A percentile compares a stretch with the other conserved stretches of the same genome.
These are phyloP conservation scores for Pseudachorutes palmiensis DNA, from an alignment of 1,140 invertebrate species.

Conservation along the genomic window DNA sequence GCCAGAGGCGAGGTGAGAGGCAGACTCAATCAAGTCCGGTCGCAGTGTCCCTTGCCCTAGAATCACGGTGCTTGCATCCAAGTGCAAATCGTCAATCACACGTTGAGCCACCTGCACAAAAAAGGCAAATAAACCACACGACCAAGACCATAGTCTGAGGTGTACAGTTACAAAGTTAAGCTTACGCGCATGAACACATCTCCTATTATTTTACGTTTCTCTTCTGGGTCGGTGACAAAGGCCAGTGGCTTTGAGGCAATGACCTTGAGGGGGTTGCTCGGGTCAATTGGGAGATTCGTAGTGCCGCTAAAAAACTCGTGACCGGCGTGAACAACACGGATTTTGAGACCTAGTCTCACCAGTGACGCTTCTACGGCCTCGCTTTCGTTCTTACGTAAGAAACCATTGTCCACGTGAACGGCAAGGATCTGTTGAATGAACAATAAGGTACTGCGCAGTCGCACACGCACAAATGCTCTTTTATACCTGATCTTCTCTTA, in stretches of 20 bases:
- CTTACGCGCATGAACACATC: constrained; percentile 85
- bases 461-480: too few relatives aligned
- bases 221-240: constrained; percentile 80
- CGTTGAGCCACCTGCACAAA: constrained; percentile 61
- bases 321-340: constrained; percentile 69
- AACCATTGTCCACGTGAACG: constrained; percentile 97
- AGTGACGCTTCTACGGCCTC: constrained; percentile 77
- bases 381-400: constrained; percentile 95
- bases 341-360: constrained; percentile 71
- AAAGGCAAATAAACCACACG: constrained; percentile 23
- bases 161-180: too few relatives aligned
- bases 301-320: constrained; percentile 65
- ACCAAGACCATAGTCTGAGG: too few relatives aligned
- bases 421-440: constrained; percentile 62
- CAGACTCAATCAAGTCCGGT: constrained; percentile 97
- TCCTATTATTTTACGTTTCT: constrained; percentile 97
- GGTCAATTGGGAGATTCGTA: constrained; percentile 63
- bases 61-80: constrained; percentile 76
- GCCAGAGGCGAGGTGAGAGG: constrained; percentile 64
- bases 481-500: constrained; percentile 68
- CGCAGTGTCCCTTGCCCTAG: constrained; percentile 85
- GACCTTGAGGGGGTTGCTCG: constrained; percentile 45
- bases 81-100: constrained; percentile 67
- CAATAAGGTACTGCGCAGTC: too few relatives aligned
- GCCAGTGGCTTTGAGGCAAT: constrained; percentile 68